A percentile compares a stretch with the other conserved stretches of the same genome.
These are phyloP conservation scores for Dryobotodes eremita DNA, from an alignment of 2,888 invertebrate species.

Conservation along the genomic window DNA sequence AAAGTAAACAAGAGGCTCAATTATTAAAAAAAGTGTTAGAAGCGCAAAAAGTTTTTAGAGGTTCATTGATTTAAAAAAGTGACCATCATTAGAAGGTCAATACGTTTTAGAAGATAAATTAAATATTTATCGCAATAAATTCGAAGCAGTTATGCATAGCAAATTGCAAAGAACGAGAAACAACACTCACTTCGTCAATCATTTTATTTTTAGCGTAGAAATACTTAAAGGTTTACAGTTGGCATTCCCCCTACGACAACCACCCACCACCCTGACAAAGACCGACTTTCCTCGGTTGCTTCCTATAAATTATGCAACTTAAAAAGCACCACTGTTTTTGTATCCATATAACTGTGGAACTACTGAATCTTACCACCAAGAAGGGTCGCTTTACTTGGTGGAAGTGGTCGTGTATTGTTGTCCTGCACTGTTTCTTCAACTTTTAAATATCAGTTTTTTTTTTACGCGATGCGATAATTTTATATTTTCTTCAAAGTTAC, in stretches of 20 bases:
- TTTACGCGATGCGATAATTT: not conserved
- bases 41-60: not conserved
- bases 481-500: not conserved
- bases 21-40: not conserved
- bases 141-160: not conserved
- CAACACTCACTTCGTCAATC: constrained; percentile 1
- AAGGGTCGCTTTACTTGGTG: constrained; percentile 23
- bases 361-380: constrained; percentile 20
- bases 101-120: too few species aligned
- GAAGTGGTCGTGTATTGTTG: constrained; percentile 10
- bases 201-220: constrained; percentile 22
- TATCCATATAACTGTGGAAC: constrained; percentile 23
- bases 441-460: not conserved
- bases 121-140: not conserved
- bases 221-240: constrained; percentile 15
- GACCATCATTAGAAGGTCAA: too few species aligned
- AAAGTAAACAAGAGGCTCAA: not conserved
- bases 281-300: constrained; percentile 30
- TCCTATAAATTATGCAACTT: constrained; percentile 50
- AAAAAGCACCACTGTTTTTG: constrained; percentile 38
- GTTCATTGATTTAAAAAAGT: too few species aligned
- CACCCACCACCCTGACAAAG: constrained; percentile 35
- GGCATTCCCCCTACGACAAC: constrained; percentile 13
- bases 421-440: not conserved
- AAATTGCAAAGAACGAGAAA: not conserved